Base-by-base conservation (phyloP, 2,113 vertebrate species). In the Phalacrocorax aristotelis region DNA sequence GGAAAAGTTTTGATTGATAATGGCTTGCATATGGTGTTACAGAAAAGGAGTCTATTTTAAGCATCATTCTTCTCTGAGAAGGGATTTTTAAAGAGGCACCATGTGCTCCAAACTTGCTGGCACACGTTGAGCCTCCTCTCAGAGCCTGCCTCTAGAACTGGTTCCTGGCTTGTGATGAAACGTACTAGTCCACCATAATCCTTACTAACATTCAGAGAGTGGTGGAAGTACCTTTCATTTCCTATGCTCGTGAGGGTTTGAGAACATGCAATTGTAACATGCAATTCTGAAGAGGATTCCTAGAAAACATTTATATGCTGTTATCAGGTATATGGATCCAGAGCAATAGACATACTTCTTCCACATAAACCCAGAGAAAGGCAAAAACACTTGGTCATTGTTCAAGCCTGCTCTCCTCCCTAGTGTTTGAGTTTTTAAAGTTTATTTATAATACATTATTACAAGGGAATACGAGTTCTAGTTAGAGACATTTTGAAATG, bases 21-120 rank as follows among this genome's bases (percentile, higher is more conserved):
- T 95, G 83, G 86, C 68, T 97, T 94, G 68, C 92, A 94, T 55
- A 91, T 94, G 94, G 83, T 7, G 2, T 48, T 86, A 75, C 34
- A 94, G 91, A 94, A 96, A 81, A 80, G 5, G 8, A 83, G 68
- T 46, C 82, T 92, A 94, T 95, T 96, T 97, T 95, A 94, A 95
- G 93, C 15, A 78, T 30, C 36, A 1, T 77, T 66, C 66, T 77
- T 94, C 62, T 87, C 69, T 1, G 4, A 83, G 54, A 89, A 78
- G 42, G 51, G 86, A 92, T 75, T 97, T 97, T 80, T 91, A 85
- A 93, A 91, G 72, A 88, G 38, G 64, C 66, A 93, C 84, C 89
- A 83, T 44, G 72, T 78, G 82, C 49, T 94, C 58, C 65, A 58
- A 87, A 58, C 36, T 84, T 69, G 54, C 74, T 93, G 92, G 92